Base-by-base conservation (phyloP, 2,113 vertebrate species). In the Pterophyllum scalare region DNA sequence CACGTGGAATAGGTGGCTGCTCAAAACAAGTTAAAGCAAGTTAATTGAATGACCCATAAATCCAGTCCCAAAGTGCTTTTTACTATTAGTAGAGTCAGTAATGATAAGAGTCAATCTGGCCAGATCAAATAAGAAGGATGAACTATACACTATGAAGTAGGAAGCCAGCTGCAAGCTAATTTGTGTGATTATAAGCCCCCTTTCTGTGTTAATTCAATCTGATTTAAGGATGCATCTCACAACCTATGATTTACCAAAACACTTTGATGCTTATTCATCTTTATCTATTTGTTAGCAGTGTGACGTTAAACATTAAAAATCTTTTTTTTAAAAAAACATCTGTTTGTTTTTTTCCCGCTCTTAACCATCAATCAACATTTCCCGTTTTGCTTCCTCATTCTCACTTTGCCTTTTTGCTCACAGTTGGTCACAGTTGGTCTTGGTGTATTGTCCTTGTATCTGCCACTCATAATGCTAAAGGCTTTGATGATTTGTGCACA, bases 301-400 rank as follows among this genome's bases (percentile, higher is more conserved):
- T 31, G 14, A 54, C 24, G 7, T 7, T 33, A 33, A 33, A 4
- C n/a, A 38, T 67, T 26, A 26, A 38, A 62, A 38, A 14, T 40
- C 67, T 40, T 40, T 40, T 40, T 62, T 74, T 78, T 38, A 33
- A n/a, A n/a, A n/a, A n/a, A 61, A 77, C 75, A 58, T 40, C 20
- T 46, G 26, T 76, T 64, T 76, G n/a, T 31, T 49, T 4, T 60
- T 52, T 22, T 83, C 79, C 77, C 77, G 83, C 67, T 74, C 78
- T 82, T 83, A 92, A 90, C 77, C 72, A 86, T 61, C 35, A 84
- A 28, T 56, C 85, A 91, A 75, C 86, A 81, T 87, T 83, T 75
- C 33, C 79, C 80, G 10, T 74, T 87, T 89, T 80, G 22, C 81
- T 70, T 78, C 84, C 38, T 65, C 24, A 87, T 85, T 64, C 49